phyloP scores from a whole-genome alignment of 1,140 invertebrate species.

The Popillia japonica region DNA sequence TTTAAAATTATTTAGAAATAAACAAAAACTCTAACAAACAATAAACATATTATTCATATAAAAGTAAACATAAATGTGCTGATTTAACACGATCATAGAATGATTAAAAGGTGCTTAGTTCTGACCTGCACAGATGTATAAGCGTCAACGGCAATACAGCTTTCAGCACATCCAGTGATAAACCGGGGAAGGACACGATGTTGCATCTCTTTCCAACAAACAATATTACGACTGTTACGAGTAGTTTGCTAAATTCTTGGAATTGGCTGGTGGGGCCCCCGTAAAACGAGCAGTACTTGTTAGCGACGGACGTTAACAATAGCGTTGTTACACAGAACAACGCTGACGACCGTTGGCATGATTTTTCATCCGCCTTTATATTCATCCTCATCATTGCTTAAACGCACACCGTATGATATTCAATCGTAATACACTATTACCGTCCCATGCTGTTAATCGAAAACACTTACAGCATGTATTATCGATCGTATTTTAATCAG shows the following conservation, averaged over 20 bases:
- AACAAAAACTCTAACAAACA: too few relatives aligned
- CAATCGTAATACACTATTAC: background rate
- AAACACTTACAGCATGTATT: background rate
- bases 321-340: background rate
- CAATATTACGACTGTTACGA: slow-evolving; percentile 85
- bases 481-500: background rate
- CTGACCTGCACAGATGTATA: slow-evolving; percentile 89
- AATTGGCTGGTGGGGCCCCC: slow-evolving; percentile 11
- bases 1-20: too few relatives aligned
- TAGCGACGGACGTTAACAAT: background rate
- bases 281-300: slow-evolving; percentile 10
- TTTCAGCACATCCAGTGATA: slow-evolving; percentile 71
- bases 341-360: background rate
- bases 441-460: background rate
- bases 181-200: slow-evolving; percentile 80
- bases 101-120: background rate
- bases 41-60: too few relatives aligned
- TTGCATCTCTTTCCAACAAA: slow-evolving; percentile 74
- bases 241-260: background rate
- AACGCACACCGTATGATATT: background rate
- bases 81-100: too few relatives aligned
- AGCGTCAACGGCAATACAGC: slow-evolving; percentile 95
- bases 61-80: too few relatives aligned
- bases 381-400: background rate
- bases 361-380: background rate